Evolutionary conservation across 2,888 invertebrate genomes (phyloP).

Genomic region (Harpagoxenus sublaevis): DNA sequence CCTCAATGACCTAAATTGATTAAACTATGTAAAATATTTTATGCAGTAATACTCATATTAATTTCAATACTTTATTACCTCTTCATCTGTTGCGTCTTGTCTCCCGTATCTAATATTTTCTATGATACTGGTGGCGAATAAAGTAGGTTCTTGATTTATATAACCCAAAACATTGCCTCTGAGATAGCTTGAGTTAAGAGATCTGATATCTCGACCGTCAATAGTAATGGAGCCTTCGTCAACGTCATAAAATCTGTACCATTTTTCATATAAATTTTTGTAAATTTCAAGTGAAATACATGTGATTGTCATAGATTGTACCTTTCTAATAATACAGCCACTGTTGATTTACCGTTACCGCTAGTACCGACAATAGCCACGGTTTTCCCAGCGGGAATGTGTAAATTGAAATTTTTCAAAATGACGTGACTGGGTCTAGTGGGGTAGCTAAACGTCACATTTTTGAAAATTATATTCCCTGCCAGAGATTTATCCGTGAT

Average conservation of each 20-base stretch:
- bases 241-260: conserved; percentile 93
- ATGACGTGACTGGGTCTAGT: conserved; percentile 92
- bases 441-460: conserved; percentile 96
- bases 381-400: conserved; percentile 94
- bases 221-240: conserved; percentile 91
- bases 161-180: conserved; percentile 94
- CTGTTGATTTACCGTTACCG: conserved; percentile 98
- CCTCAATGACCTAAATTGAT: conserved; percentile 90
- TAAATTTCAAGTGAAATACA: neutral
- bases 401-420: conserved; percentile 93
- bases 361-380: conserved; percentile 97
- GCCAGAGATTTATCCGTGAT: conserved; percentile 91
- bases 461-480: conserved; percentile 94
- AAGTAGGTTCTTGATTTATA: conserved; percentile 97
- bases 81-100: conserved; percentile 90
- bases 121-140: conserved; percentile 96
- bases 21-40: neutral
- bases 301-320: conserved; percentile 78
- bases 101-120: conserved; percentile 98
- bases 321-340: conserved; percentile 95
- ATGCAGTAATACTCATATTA: neutral
- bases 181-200: conserved; percentile 94
- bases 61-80: conserved; percentile 86
- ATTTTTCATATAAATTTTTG: neutral
- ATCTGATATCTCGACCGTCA: conserved; percentile 91